These are phyloP conservation scores for Cotesia congregata DNA, from an alignment of 2,888 invertebrate species.

Conservation along the genomic window DNA sequence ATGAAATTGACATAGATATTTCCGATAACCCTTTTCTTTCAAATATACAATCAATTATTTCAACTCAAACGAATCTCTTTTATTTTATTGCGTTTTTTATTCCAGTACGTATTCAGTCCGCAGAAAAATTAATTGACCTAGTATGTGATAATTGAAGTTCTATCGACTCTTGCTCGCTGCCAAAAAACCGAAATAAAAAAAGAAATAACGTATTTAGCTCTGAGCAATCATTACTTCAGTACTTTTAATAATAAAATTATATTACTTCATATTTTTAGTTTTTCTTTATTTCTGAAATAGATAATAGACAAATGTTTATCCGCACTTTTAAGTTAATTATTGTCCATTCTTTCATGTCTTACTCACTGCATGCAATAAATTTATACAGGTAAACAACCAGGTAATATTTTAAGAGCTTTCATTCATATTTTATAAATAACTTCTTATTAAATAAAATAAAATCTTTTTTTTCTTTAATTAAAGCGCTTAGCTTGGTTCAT, in stretches of 20 bases:
- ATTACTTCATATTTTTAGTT: not conserved
- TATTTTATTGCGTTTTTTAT: not conserved
- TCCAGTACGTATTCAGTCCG: not conserved
- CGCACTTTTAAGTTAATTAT: not conserved
- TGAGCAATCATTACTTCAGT: not conserved
- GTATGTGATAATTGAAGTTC: not conserved
- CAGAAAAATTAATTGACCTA: not conserved
- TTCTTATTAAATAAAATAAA: not conserved
- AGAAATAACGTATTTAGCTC: no score
- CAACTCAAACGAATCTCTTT: not conserved
- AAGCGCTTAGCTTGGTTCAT: not conserved
- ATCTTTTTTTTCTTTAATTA: not conserved
- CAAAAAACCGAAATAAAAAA: not conserved
- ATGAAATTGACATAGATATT: not conserved
- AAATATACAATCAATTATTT: slow-evolving; percentile 1
- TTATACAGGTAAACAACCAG: slow-evolving; percentile 24
- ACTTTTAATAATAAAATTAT: not conserved
- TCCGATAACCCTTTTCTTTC: not conserved
- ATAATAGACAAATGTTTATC: not conserved
- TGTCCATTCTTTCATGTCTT: slow-evolving; percentile 21
- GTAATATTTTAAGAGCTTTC: slow-evolving; percentile 7
- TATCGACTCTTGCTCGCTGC: not conserved
- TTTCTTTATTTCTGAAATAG: not conserved
- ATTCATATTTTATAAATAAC: not conserved
- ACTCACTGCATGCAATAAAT: not conserved